Evolutionary conservation across 53 echinoderm and acorn worm species (phyloP).

Genomic region (Paelopatides confundens): DNA sequence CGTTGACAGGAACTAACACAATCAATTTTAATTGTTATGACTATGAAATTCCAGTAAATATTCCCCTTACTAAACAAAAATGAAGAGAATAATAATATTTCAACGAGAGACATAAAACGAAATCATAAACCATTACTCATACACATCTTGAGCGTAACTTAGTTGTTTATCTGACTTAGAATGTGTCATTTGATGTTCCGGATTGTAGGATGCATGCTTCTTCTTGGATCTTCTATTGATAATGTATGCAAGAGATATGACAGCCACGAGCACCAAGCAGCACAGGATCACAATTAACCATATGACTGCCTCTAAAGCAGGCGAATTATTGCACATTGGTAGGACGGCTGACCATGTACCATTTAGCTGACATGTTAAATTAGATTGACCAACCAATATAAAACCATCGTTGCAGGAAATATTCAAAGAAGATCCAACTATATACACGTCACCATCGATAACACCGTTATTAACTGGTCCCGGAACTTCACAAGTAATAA

Average conservation of each 20-base stretch:
- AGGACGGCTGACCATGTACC: constrained; percentile 1
- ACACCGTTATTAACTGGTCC: background rate
- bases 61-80: too few species aligned
- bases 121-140: background rate
- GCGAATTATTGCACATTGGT: background rate
- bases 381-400: background rate
- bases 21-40: too few species aligned
- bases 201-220: background rate
- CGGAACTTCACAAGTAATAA: background rate
- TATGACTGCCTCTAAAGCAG: background rate
- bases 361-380: background rate
- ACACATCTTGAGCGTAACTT: background rate
- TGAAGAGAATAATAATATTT: too few species aligned
- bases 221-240: background rate
- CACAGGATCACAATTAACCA: background rate
- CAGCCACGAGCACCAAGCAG: background rate
- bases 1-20: too few species aligned
- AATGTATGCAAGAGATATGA: background rate
- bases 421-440: background rate
- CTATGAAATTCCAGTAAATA: too few species aligned
- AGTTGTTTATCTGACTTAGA: background rate
- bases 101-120: too few species aligned
- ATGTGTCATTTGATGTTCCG: background rate
- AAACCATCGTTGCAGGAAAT: constrained; percentile 9
- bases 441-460: background rate